phyloP scores from a whole-genome alignment of 2,888 invertebrate species.

The Stenodema calcarata region DNA sequence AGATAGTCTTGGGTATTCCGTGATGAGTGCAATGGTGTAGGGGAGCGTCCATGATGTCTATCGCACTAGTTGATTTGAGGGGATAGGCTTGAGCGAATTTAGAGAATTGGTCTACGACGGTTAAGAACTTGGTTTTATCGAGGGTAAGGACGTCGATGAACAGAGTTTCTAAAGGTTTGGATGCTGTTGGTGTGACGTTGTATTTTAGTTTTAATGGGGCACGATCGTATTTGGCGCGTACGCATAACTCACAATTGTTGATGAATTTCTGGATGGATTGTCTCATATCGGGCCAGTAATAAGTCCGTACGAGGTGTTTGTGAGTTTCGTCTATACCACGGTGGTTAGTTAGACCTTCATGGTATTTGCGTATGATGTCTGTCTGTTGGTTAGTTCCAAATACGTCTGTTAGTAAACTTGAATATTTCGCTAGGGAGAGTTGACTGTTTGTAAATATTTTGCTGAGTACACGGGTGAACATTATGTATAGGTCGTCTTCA shows the following conservation, averaged over 20 bases:
- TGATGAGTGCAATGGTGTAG: constrained; percentile 6
- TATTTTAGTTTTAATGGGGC: constrained; percentile 9
- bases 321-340: constrained; percentile 31
- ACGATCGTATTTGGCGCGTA: constrained; percentile 27
- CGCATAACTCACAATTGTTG: constrained; percentile 55
- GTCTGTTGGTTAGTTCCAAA: not conserved
- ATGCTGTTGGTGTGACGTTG: constrained; percentile 44
- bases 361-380: constrained; percentile 18
- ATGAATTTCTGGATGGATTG: constrained; percentile 56
- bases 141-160: constrained; percentile 29
- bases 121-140: constrained; percentile 36
- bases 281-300: constrained; percentile 58
- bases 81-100: constrained; percentile 43
- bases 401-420: not conserved
- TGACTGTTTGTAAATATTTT: not conserved
- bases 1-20: constrained; percentile 17
- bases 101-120: constrained; percentile 42
- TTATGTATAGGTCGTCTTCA: not conserved
- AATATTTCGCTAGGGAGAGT: not conserved
- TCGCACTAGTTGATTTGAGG: not conserved
- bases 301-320: constrained; percentile 23
- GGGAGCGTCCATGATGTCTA: constrained; percentile 38
- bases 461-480: not conserved
- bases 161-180: constrained; percentile 39
- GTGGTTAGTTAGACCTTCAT: constrained; percentile 25